Base-by-base conservation (phyloP, 2,797 vertebrate genomes). In the Labroides dimidiatus region DNA sequence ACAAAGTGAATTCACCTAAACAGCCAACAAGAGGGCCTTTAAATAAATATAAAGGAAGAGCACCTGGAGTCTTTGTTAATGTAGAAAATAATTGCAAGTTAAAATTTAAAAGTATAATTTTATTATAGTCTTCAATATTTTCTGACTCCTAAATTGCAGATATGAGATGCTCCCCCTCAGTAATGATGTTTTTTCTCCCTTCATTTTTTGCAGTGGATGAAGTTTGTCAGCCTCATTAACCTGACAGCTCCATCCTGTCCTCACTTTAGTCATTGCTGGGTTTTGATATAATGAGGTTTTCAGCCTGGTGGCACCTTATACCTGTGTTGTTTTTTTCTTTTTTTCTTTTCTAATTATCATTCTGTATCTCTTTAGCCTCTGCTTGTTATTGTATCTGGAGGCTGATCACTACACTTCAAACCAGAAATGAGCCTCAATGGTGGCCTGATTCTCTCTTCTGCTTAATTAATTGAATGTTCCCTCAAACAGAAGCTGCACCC, bases 381-480 rank as follows among this genome's bases (percentile, higher is more conserved):
- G 41, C 41, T 64, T 79, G 39, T 75, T 69, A 52, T 69, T 80
- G 48, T 84, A 69, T 77, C 80, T 84, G 24, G 23, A 67, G 58
- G 64, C 57, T 62, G 43, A 64, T 71, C 41, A 36, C 52, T 23
- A 10, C 63, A 75, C 24, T 64, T 69, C 23, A 64, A 65, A 55
- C 23, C 50, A 70, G 47, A 71, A 64, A 20, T 66, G 45, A 84
- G 33, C 24, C 30, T 72, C 39, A 76, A 7, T 60, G 17, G 47
- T 85, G 59, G 64, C 66, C 69, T 60, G 64, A 77, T 86, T 89
- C 16, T 17, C 6, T 71, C 37, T 49, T 44, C 12, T 60, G 19
- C 41, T 6, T 49, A 69, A 76, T 75, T 69, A 76, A 68, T 72
- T 80, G 43, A 71, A 55, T 61, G 30, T 57, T 72, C 7, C 10